Conservation (phyloP, 2,888 invertebrate genomes). For the Nemotelus nigrinus region DNA sequence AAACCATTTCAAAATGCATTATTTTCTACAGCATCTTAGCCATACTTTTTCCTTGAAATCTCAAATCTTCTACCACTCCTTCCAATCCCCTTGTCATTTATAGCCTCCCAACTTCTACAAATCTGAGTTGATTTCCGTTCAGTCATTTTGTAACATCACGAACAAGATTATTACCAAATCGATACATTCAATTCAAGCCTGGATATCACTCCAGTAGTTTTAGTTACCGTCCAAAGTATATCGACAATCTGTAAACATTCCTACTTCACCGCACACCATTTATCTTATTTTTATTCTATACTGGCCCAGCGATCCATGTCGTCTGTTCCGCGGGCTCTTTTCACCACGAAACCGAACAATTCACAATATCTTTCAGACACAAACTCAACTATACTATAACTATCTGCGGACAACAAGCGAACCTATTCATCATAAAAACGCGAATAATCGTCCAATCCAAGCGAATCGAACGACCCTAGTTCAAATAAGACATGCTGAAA, state of each 20-base stretch:
- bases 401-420: too few species aligned
- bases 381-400: not conserved
- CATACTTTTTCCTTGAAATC: too few species aligned
- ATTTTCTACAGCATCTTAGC: too few species aligned
- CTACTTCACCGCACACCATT: not conserved
- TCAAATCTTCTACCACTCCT: too few species aligned
- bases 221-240: not conserved
- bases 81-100: too few species aligned
- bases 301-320: not conserved
- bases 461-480: not conserved
- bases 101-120: too few species aligned
- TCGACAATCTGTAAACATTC: not conserved
- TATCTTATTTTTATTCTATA: not conserved
- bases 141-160: conserved; percentile 18
- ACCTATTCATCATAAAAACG: too few species aligned
- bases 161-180: not conserved
- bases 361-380: not conserved
- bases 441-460: too few species aligned
- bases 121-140: not conserved
- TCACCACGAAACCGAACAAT: not conserved
- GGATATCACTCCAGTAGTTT: not conserved
- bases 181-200: not conserved
- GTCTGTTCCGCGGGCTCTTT: not conserved
- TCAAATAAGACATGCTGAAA: conserved; percentile 18
- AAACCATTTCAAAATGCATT: too few species aligned